Base-by-base conservation (phyloP, 2,888 invertebrate species). In the Seira sanloemensis region DNA sequence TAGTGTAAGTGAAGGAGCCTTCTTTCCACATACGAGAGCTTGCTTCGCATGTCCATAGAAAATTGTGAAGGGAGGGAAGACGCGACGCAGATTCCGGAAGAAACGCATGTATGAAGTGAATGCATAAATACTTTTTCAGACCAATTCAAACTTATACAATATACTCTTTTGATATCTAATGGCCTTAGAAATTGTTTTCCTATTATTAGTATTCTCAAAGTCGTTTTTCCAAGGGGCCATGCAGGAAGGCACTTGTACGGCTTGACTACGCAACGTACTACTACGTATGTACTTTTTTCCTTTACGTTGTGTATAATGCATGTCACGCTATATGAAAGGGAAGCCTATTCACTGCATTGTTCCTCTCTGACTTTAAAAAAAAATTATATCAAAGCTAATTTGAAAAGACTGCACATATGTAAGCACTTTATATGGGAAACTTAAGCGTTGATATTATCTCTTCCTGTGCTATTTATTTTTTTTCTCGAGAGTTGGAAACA, bases 131-230 rank as follows among this genome's bases (percentile, higher is more conserved):
- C 37, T 37, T 37, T 37, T 37, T 37, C 12, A 4, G 37, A 12
- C 37, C 12, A 7, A 4, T 12, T 12, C 37, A 37, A 37, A 37
- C 37, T 12, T 12, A 7, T 12, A 7, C 37, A n/a, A 37, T 37
- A 37, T 37, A 37, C 12, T 7, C 12, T 37, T 37, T 37, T 7
- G 5, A 12, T 12, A 37, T 37, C 37, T 37, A 37, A 37, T 37
- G 37, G 37, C 12, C 37, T 37, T 37, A 37, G 12, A 37, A 37
- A 37, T 37, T 37, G 37, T 37, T 37, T 37, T 50, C 65, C 66
- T 77, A 77, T 77, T 77, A 77, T 77, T 77, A 77, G 77, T 77
- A 77, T 77, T 77, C 77, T 68, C 54, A 69, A 77, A 69, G 77
- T 58, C 67, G 68, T 58, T 46, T 66, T 66, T n/a, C n/a, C n/a